Conservation (phyloP, 2,888 invertebrate genomes). For the Chrysolina haemoptera region DNA sequence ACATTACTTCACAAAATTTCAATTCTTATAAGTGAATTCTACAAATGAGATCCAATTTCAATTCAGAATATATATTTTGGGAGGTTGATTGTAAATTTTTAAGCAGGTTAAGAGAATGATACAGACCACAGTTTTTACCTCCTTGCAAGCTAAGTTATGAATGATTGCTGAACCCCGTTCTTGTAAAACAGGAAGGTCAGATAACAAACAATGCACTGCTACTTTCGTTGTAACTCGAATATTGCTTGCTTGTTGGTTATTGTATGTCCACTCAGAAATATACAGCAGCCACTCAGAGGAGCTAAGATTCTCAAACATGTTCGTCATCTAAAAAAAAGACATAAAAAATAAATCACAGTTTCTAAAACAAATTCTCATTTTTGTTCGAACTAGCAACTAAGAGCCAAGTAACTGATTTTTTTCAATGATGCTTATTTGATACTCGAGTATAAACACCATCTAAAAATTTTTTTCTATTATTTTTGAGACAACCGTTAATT, state of each 20-base stretch:
- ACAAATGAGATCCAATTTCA: neutral
- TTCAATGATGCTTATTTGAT: no score
- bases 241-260: slow-evolving; percentile 85
- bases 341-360: no score
- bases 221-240: slow-evolving; percentile 93
- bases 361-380: no score
- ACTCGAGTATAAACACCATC: no score
- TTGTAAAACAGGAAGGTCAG: slow-evolving; percentile 80
- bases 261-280: slow-evolving; percentile 92
- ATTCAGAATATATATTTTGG: neutral
- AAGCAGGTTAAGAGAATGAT: slow-evolving; percentile 68
- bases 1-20: neutral
- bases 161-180: slow-evolving; percentile 89
- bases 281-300: slow-evolving; percentile 95
- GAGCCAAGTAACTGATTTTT: no score
- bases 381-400: no score
- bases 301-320: slow-evolving; percentile 90
- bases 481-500: no score
- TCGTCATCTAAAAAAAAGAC: slow-evolving; percentile 79
- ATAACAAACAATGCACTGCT: slow-evolving; percentile 87
- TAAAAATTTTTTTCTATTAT: no score
- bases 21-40: neutral
- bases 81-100: slow-evolving; percentile 29
- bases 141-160: slow-evolving; percentile 94
- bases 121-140: slow-evolving; percentile 98